phyloP scores from a whole-genome alignment of 2,888 invertebrate genomes.

The Drosophila hamatofila region DNA sequence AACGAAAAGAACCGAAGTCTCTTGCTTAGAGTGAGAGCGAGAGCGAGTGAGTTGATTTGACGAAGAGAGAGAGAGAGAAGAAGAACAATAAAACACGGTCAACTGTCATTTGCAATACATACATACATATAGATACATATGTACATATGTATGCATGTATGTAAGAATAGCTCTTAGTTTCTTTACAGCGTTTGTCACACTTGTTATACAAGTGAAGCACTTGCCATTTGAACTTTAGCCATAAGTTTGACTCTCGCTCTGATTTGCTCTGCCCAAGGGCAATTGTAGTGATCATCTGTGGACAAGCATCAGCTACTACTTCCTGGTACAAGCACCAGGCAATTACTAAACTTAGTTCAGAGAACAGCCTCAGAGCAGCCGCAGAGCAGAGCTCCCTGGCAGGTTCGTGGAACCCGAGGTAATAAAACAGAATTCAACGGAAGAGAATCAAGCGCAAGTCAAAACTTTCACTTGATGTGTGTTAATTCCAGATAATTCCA shows the following conservation, averaged over 20 bases:
- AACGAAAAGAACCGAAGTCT: too few species aligned
- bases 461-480: neutral
- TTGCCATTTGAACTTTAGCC: neutral
- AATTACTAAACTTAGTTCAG: neutral
- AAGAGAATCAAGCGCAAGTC: neutral
- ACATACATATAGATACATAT: too few species aligned
- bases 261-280: neutral
- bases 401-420: neutral
- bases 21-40: too few species aligned
- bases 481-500: neutral
- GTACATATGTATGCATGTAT: too few species aligned
- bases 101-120: too few species aligned
- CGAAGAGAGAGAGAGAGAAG: too few species aligned
- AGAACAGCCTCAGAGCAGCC: neutral
- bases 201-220: neutral
- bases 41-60: too few species aligned
- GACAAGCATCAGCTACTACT: neutral
- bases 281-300: neutral
- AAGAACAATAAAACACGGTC: too few species aligned
- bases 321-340: too few species aligned
- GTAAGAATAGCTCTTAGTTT: too few species aligned
- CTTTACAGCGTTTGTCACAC: neutral
- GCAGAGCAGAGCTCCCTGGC: neutral
- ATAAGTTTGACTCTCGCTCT: neutral
- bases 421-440: neutral